Evolutionary conservation across 2,888 invertebrate genomes (phyloP), one percentile per base, ranked within the genome.

Genomic region (Andrena camellia): DNA sequence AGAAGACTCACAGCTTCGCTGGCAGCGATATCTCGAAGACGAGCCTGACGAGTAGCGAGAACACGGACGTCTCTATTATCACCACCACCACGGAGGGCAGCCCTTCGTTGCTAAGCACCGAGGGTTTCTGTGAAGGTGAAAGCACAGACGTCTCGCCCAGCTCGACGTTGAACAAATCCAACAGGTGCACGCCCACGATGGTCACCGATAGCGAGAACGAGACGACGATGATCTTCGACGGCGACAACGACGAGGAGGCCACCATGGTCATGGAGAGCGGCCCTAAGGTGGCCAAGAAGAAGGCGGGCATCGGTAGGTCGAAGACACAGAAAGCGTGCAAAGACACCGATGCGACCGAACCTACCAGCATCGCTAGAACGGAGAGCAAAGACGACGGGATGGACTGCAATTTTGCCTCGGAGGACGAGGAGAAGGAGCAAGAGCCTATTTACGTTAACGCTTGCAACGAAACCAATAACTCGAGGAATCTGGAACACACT

Each of bases 31-130:
- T 93, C 42, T 94, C 94, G 3, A 94, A 94, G 88, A 95, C 96
- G 33, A 95, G 95, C 86, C 95, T 96, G 90, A 96, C 96, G 86
- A 96, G 96, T 94, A 96, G 96, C 93, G 95, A 96, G 91, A 95
- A 96, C 92, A 95, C 95, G 92, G 96, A 96, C 91, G 95, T 95
- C 90, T 96, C 96, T 88, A 96, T 96, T 91, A 96, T 96, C 90
- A 96, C 96, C 62, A 95, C 96, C 82, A 96, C 96, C 90, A 96
- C 96, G 89, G 94, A 93, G 69, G 90, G 93, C 66, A 92, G 92
- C 73, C 90, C 93, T 6, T 92, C 93, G 68, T 78, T 93, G 77
- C 78, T 94, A 48, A 93, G 93, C 69, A 93, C 93, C 48, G 94
- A 94, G 69, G 93, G 94, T 7, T 94, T 94, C 83, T 94, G 94